phyloP scores from a whole-genome alignment of 2,113 vertebrate species.

The Butorides virescens region DNA sequence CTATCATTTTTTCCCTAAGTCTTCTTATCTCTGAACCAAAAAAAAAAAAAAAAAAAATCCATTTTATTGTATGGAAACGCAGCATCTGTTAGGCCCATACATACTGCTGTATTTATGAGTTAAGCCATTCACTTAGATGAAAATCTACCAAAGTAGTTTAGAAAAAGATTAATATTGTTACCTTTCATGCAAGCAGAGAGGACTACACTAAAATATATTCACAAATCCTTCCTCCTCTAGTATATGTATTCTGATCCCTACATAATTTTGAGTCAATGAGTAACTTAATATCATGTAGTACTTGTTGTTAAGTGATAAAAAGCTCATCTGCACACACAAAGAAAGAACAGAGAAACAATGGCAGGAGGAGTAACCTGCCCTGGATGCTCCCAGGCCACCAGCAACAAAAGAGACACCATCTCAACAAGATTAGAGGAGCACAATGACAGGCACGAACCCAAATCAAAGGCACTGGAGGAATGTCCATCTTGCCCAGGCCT shows the following conservation, averaged over 20 bases:
- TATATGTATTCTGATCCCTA: neutral
- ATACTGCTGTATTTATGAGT: neutral
- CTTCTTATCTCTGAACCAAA: neutral
- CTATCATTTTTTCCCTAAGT: neutral
- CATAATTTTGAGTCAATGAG: neutral
- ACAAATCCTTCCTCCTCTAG: neutral
- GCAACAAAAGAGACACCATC: neutral
- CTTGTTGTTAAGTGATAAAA: neutral
- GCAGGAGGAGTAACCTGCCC: neutral
- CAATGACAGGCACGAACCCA: neutral
- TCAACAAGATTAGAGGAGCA: neutral
- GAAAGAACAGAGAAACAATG: neutral
- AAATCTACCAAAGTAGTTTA: neutral
- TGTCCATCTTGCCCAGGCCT: rapidly evolving
- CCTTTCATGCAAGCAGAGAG: neutral
- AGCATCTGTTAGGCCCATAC: neutral
- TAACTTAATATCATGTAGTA: neutral
- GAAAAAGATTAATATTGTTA: neutral
- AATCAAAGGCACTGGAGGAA: neutral
- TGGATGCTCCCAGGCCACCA: neutral
- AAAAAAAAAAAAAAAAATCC: neutral
- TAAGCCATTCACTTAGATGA: neutral
- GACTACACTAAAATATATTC: neutral
- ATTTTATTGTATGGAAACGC: neutral
- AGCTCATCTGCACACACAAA: neutral